phyloP scores from a whole-genome alignment of 2,113 vertebrate species.

The Melanerpes aurifrons region DNA sequence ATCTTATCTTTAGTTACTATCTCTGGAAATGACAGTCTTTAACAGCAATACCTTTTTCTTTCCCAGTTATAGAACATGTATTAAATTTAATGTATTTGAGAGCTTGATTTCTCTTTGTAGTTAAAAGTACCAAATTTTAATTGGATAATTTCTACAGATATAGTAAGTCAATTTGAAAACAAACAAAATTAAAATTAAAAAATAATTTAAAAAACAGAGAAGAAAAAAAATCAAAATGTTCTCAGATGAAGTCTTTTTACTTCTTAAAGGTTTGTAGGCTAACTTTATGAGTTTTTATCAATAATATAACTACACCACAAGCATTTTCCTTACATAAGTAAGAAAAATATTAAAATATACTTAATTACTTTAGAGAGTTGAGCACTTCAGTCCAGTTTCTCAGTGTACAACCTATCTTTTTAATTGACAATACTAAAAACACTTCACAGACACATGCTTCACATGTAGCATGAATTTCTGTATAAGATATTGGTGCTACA shows the following conservation, averaged over 20 bases:
- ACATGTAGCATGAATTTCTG: not conserved
- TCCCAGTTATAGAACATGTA: not conserved
- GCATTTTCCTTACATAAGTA: not conserved
- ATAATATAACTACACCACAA: not conserved
- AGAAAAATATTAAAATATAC: not conserved
- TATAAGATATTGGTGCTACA: not conserved
- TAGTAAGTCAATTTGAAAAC: not conserved
- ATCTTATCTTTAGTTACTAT: not conserved
- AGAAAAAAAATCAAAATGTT: not conserved
- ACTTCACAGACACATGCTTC: not conserved
- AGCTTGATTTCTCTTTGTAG: not conserved
- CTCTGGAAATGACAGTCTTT: not conserved
- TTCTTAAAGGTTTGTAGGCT: not conserved
- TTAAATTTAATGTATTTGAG: not conserved
- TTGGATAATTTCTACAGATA: not conserved
- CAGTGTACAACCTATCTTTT: not conserved
- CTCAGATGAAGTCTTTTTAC: not conserved
- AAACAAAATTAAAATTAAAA: not conserved
- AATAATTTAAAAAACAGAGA: not conserved
- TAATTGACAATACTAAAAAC: not conserved
- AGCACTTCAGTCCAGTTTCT: not conserved
- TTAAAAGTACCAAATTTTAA: not conserved
- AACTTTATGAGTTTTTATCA: not conserved
- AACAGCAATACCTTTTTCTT: not conserved
- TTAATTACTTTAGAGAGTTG: not conserved